Conservation (phyloP, 2,888 invertebrate species). For the Cephus pulcher region DNA sequence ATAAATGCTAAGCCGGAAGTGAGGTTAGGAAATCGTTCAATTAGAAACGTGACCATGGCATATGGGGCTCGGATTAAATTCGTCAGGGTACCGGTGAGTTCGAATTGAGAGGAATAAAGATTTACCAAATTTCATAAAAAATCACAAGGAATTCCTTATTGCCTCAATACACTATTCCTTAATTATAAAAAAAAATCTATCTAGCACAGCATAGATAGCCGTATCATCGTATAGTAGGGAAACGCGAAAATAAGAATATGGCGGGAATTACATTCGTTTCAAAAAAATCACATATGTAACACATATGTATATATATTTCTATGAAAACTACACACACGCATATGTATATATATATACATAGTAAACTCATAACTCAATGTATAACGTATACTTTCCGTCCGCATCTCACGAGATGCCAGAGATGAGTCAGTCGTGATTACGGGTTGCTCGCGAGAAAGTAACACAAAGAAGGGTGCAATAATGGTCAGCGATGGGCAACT, state of each 20-base stretch:
- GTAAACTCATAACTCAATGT: not conserved
- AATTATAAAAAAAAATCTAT: no score
- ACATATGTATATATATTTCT: no score
- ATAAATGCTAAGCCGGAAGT: not conserved
- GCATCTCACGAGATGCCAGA: not conserved
- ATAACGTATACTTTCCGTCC: not conserved
- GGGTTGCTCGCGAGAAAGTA: not conserved
- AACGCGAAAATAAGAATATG: no score
- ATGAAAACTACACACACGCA: no score
- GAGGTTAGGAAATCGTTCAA: not conserved
- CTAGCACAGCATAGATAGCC: no score
- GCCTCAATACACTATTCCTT: no score
- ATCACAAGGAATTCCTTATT: no score
- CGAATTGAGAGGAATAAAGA: not conserved
- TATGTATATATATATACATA: no score
- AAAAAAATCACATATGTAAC: no score
- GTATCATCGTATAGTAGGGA: no score
- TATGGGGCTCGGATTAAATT: not conserved
- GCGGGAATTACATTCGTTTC: no score
- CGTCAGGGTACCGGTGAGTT: not conserved
- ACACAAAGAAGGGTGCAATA: constrained; percentile 20
- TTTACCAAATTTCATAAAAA: not conserved
- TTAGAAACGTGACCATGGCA: not conserved
- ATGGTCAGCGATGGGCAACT: constrained; percentile 43
- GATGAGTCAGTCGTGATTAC: not conserved